Evolutionary conservation across 2,113 vertebrate species (phyloP).

Genomic region (Toxotes jaculatrix): DNA sequence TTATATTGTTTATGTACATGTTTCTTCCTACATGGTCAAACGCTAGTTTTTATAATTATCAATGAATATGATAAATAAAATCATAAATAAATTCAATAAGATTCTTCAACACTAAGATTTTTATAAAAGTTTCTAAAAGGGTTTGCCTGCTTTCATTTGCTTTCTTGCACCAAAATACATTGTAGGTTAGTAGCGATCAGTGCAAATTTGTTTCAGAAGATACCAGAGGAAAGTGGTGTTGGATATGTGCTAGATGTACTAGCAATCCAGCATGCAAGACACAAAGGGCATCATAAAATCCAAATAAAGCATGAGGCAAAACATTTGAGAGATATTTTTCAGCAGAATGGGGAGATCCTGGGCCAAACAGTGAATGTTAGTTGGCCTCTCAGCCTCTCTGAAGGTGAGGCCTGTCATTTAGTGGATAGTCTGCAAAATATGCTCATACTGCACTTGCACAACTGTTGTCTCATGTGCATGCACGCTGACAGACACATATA

Average conservation of each 20-base stretch:
- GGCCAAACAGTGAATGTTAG: constrained; percentile 24
- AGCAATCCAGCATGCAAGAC: not conserved
- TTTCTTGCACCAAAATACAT: not conserved
- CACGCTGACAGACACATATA: constrained; percentile 48
- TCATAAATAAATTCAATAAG: no score
- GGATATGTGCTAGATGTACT: not conserved
- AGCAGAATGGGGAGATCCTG: not conserved
- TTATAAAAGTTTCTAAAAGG: not conserved
- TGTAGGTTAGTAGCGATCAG: not conserved
- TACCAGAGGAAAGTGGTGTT: no score
- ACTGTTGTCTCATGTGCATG: constrained; percentile 84
- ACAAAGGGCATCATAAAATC: not conserved
- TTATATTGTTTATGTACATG: no score
- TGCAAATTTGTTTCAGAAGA: not conserved
- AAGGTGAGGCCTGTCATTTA: constrained; percentile 29
- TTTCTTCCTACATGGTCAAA: no score
- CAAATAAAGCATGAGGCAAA: constrained; percentile 11
- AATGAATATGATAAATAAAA: no score
- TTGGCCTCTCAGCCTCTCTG: constrained; percentile 1
- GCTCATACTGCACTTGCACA: constrained; percentile 69
- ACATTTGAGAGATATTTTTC: constrained; percentile 5
- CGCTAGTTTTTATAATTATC: no score
- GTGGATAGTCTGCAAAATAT: constrained; percentile 15
- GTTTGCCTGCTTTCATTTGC: not conserved
- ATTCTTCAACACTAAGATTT: no score